Conservation (phyloP, 2,797 vertebrate genomes). For the Sarcoramphus papa region DNA sequence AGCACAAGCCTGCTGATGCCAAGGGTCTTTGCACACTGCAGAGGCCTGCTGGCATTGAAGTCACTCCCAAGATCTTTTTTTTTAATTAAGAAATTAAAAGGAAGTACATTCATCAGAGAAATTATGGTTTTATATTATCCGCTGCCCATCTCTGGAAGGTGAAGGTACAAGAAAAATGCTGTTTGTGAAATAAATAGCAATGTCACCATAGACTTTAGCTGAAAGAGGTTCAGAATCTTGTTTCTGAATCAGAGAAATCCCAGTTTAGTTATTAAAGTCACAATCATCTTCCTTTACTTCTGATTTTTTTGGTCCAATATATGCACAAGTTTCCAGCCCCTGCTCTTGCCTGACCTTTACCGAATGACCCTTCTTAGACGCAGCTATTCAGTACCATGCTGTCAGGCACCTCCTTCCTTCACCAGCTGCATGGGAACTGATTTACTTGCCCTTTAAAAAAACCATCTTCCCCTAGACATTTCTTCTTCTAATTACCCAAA, state of each 20-base stretch:
- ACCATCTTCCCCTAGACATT: not conserved
- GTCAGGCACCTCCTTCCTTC: not conserved
- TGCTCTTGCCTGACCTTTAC: not conserved
- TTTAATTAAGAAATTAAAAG: not conserved
- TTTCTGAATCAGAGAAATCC: not conserved
- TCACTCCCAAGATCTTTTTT: not conserved
- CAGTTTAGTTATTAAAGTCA: not conserved
- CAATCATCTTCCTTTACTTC: not conserved
- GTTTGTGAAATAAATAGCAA: not conserved
- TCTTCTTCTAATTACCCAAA: constrained; percentile 19
- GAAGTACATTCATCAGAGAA: not conserved
- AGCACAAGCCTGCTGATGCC: not conserved
- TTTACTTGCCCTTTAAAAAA: constrained; percentile 25
- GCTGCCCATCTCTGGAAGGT: not conserved
- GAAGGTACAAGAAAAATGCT: not conserved
- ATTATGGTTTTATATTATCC: not conserved
- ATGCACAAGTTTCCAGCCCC: not conserved
- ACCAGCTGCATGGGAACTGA: not conserved
- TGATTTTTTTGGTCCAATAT: not conserved
- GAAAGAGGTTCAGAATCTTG: not conserved
- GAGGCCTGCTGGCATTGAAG: not conserved
- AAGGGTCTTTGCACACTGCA: not conserved
- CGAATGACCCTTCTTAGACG: not conserved
- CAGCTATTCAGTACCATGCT: not conserved
- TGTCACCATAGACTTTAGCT: not conserved